Percentiles rank a stretch among this genome's conserved stretches.
Evolutionary conservation across 2,797 vertebrate species (phyloP).

Genomic region (Enteromius unitaeniatus): DNA sequence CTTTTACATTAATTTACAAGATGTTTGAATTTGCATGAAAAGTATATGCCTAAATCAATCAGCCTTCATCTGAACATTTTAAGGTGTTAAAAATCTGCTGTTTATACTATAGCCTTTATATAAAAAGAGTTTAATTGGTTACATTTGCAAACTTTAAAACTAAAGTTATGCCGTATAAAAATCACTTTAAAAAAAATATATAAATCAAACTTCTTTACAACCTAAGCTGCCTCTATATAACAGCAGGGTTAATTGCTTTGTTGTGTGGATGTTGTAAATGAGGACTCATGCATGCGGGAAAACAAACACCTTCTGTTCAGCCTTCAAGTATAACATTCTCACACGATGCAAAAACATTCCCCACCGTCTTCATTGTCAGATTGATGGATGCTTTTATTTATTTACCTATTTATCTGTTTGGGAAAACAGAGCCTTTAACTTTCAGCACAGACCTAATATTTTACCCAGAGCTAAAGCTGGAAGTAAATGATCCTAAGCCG

Average conservation of each 20-base stretch:
- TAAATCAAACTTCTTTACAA: not conserved
- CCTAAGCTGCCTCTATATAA: not conserved
- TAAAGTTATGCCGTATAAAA: not conserved
- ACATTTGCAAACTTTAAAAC: not conserved
- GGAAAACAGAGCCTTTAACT: constrained; percentile 67
- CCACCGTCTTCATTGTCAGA: constrained; percentile 56
- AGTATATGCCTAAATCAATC: not conserved
- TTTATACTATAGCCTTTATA: not conserved
- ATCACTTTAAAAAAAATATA: not conserved
- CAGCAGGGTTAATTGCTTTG: constrained; percentile 13
- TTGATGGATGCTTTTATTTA: constrained; percentile 64
- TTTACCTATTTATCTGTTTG: constrained; percentile 72
- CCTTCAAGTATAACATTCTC: constrained; percentile 44
- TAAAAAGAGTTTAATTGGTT: not conserved
- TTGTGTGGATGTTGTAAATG: not conserved
- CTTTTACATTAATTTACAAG: not conserved
- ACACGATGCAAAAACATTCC: constrained; percentile 57
- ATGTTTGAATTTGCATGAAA: not conserved
- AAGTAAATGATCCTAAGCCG: constrained; percentile 52
- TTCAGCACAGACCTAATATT: constrained; percentile 65
- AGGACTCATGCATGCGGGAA: constrained; percentile 19
- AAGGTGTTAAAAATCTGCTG: not conserved
- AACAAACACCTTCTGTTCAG: constrained; percentile 46
- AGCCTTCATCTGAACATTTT: not conserved
- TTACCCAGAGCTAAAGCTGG: constrained; percentile 56